Evolutionary conservation across 2,113 vertebrate genomes (phyloP).

Genomic region (Mobula birostris): DNA sequence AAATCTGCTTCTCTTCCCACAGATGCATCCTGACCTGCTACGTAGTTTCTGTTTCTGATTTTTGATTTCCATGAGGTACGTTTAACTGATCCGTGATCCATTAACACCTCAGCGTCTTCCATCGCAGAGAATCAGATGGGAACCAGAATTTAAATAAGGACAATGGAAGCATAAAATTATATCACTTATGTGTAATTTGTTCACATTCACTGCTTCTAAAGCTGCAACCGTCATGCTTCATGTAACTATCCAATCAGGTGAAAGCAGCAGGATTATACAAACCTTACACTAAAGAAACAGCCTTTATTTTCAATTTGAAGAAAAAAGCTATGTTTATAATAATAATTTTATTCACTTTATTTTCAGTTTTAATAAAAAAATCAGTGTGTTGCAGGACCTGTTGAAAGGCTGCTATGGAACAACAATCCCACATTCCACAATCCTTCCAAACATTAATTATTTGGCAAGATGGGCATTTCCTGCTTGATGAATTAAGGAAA

Average conservation of each 20-base stretch:
- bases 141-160: neutral
- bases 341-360: neutral
- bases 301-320: neutral
- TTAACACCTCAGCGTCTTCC: neutral
- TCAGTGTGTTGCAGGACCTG: neutral
- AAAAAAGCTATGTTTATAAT: neutral
- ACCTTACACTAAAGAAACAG: neutral
- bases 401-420: conserved; percentile 8
- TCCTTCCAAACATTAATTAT: conserved; percentile 17
- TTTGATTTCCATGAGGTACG: neutral
- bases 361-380: neutral
- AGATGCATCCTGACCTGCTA: too few species aligned
- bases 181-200: neutral
- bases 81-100: neutral
- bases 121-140: neutral
- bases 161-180: neutral
- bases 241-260: neutral
- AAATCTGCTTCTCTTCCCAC: too few species aligned
- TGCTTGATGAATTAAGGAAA: conserved; percentile 15
- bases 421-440: neutral
- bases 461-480: conserved; percentile 30
- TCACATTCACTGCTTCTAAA: neutral
- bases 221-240: neutral
- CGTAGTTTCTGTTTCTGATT: too few species aligned
- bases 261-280: neutral